These are phyloP conservation scores for Epistrophella euchroma DNA, from an alignment of 2,888 invertebrate species.

Conservation along the genomic window DNA sequence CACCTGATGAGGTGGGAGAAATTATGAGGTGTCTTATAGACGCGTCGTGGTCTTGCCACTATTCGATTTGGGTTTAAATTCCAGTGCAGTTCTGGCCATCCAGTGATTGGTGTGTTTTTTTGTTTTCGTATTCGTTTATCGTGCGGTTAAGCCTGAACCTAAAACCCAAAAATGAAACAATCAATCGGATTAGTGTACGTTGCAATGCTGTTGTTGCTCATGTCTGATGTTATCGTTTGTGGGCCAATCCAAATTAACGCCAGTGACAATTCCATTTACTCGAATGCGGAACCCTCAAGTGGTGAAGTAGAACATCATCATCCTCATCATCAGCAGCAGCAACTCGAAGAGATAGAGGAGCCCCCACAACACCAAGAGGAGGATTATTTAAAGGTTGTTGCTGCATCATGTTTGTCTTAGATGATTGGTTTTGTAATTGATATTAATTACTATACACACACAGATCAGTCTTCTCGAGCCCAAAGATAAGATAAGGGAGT, in stretches of 20 bases:
- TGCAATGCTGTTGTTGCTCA: conserved; percentile 61
- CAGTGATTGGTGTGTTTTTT: conserved; percentile 21
- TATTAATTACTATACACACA: conserved; percentile 27
- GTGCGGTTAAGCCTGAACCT: not conserved
- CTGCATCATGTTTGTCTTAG: not conserved
- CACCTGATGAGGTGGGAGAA: conserved; percentile 38
- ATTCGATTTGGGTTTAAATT: conserved; percentile 48
- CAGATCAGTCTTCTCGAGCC: conserved; percentile 73
- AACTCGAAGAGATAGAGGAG: not conserved
- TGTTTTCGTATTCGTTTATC: not conserved
- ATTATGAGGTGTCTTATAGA: conserved; percentile 18
- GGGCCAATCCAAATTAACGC: conserved; percentile 44
- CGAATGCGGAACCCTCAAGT: conserved; percentile 38
- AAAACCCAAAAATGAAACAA: conserved; percentile 51
- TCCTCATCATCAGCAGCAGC: not conserved
- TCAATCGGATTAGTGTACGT: conserved; percentile 30
- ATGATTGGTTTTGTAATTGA: conserved; percentile 21
- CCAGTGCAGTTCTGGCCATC: conserved; percentile 55
- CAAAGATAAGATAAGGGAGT: conserved; percentile 80
- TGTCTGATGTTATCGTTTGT: conserved; percentile 62
- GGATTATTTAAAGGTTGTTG: conserved; percentile 63
- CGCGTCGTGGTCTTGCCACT: conserved; percentile 37
- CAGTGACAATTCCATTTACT: conserved; percentile 60
- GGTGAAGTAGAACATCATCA: conserved; percentile 16
- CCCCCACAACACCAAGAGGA: conserved; percentile 37